These are phyloP conservation scores for Autographa pulchrina DNA, from an alignment of 2,888 invertebrate genomes.

Conservation along the genomic window DNA sequence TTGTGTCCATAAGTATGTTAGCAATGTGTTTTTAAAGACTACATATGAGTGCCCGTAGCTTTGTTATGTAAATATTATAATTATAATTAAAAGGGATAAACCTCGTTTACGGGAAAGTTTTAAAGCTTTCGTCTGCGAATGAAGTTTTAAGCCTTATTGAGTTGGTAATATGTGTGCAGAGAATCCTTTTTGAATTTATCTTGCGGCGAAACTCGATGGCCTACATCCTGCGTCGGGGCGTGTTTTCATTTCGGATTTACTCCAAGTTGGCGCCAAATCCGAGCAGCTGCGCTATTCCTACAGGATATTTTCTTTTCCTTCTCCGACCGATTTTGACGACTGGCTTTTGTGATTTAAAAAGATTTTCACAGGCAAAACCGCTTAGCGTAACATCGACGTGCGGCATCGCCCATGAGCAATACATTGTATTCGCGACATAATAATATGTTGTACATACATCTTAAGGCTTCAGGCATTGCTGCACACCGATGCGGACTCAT, in stretches of 20 bases:
- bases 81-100: slow-evolving; percentile 80
- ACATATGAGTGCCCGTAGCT: slow-evolving; percentile 57
- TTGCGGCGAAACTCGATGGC: slow-evolving; percentile 78
- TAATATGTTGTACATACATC: slow-evolving; percentile 37
- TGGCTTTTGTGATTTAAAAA: slow-evolving; percentile 89
- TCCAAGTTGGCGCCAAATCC: slow-evolving; percentile 85
- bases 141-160: slow-evolving; percentile 87
- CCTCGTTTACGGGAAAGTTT: slow-evolving; percentile 78
- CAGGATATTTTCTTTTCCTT: slow-evolving; percentile 86
- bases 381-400: slow-evolving; percentile 75
- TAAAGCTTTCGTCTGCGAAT: slow-evolving; percentile 77
- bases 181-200: slow-evolving; percentile 86
- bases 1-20: slow-evolving; percentile 50
- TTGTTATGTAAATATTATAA: slow-evolving; percentile 72
- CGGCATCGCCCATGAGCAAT: slow-evolving; percentile 71
- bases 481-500: slow-evolving; percentile 22
- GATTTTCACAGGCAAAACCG: slow-evolving; percentile 84
- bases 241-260: slow-evolving; percentile 89
- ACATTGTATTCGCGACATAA: slow-evolving; percentile 50
- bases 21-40: slow-evolving; percentile 58
- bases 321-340: slow-evolving; percentile 85
- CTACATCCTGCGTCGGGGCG: slow-evolving; percentile 77
- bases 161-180: slow-evolving; percentile 80
- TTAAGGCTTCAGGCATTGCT: slow-evolving; percentile 23
- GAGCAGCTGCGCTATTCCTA: slow-evolving; percentile 83